These are phyloP conservation scores for Aurelia sp. DNA, from an alignment of 30 jellyfish, hydroid and myxozoan species.

Conservation along the genomic window DNA sequence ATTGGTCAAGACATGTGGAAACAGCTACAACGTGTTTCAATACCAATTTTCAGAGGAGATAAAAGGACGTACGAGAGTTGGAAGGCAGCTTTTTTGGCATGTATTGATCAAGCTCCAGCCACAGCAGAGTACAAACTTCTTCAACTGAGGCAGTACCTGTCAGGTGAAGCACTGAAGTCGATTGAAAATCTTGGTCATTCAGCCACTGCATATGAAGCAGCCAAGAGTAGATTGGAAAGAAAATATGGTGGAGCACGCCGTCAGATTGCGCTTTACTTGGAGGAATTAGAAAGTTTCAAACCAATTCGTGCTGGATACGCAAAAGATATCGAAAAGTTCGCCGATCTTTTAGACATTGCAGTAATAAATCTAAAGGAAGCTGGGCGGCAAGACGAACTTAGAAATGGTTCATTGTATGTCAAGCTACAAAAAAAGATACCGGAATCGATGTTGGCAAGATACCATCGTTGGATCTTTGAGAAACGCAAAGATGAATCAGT, in stretches of 20 bases:
- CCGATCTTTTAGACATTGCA: slow-evolving; percentile 44
- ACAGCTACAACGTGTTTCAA: no score
- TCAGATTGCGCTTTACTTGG: no score
- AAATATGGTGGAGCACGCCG: no score
- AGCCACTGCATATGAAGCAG: slow-evolving; percentile 35
- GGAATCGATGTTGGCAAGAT: no score
- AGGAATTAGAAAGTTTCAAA: no score
- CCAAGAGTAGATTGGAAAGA: background rate
- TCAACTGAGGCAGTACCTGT: background rate
- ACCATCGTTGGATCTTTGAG: no score
- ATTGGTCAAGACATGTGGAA: no score
- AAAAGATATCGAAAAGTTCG: slow-evolving; percentile 31
- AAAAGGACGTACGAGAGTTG: no score
- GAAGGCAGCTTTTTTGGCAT: background rate
- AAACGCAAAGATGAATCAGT: no score
- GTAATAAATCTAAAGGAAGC: slow-evolving; percentile 29
- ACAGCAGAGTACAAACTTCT: slow-evolving; percentile 19
- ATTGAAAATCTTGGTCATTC: slow-evolving; percentile 19
- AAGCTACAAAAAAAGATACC: no score
- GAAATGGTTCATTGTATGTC: no score
- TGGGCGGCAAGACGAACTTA: slow-evolving; percentile 36
- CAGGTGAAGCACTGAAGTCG: slow-evolving; percentile 11
- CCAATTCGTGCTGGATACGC: background rate
- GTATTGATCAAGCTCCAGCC: slow-evolving; percentile 24
- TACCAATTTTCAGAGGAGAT: no score